phyloP scores from a whole-genome alignment of 2,113 vertebrate species.

The Muscicapa adusta region DNA sequence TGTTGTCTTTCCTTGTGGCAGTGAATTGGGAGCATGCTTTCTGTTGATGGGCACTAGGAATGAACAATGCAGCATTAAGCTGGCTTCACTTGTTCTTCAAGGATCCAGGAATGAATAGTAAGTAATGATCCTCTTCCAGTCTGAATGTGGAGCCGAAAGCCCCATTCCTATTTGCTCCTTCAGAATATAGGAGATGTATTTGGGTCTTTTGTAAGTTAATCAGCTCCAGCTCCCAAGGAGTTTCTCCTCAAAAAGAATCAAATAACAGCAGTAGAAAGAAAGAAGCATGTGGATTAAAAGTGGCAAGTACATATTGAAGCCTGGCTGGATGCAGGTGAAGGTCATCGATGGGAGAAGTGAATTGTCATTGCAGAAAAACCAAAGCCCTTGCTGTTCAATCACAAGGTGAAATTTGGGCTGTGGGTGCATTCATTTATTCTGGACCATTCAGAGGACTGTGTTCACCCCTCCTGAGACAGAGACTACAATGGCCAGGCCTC shows the following conservation, averaged over 20 bases:
- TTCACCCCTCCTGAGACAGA: not conserved
- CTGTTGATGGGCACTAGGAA: slow-evolving; percentile 43
- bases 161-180: not conserved
- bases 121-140: slow-evolving; percentile 44
- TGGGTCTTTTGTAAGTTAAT: slow-evolving; percentile 17
- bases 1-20: slow-evolving; percentile 34
- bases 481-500: not conserved
- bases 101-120: slow-evolving; percentile 49
- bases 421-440: not conserved
- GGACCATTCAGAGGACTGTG: not conserved
- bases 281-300: not conserved
- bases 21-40: slow-evolving; percentile 38
- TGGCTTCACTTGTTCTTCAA: slow-evolving; percentile 54
- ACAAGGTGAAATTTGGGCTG: not conserved
- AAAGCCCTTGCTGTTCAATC: not conserved
- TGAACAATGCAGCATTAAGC: slow-evolving; percentile 46
- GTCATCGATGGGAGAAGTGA: not conserved
- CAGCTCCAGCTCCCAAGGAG: not conserved
- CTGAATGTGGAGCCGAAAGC: not conserved
- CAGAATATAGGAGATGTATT: not conserved
- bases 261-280: not conserved
- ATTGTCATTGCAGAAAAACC: not conserved
- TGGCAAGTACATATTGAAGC: not conserved
- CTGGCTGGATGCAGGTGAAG: not conserved
- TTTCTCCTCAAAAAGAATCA: not conserved